These are phyloP conservation scores for Drosophila ironensis DNA, from an alignment of 1,140 invertebrate genomes.

Conservation along the genomic window DNA sequence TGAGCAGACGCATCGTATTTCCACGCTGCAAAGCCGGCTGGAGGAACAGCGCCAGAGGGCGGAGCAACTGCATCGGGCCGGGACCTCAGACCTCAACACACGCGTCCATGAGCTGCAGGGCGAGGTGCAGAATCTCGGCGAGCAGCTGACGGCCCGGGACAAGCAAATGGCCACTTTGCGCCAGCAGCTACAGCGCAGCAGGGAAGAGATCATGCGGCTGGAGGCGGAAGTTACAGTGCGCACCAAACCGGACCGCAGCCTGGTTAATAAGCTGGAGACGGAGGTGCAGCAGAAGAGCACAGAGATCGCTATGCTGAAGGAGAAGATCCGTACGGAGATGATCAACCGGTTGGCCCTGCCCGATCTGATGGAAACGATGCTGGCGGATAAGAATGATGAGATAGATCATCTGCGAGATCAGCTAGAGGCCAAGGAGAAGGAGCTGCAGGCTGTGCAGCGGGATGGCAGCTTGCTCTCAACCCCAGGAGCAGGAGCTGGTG, in stretches of 20 bases:
- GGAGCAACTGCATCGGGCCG: constrained; percentile 87
- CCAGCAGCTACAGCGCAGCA: constrained; percentile 77
- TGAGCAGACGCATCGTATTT: constrained; percentile 90
- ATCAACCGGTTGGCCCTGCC: constrained; percentile 83
- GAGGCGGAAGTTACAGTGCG: constrained; percentile 83
- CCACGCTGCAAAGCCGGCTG: constrained; percentile 88
- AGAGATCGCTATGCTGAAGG: constrained; percentile 84
- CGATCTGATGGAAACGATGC: constrained; percentile 85
- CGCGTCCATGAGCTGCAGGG: constrained; percentile 86
- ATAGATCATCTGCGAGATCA: constrained; percentile 85
- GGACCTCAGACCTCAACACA: constrained; percentile 86
- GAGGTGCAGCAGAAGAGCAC: constrained; percentile 83
- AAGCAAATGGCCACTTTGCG: constrained; percentile 84
- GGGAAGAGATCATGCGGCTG: constrained; percentile 79
- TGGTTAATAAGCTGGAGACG: constrained; percentile 84
- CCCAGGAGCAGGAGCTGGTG: constrained; percentile 14
- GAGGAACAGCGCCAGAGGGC: constrained; percentile 89
- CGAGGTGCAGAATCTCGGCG: constrained; percentile 84
- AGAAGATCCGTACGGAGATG: constrained; percentile 82
- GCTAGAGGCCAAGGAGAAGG: constrained; percentile 67
- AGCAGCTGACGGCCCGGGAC: constrained; percentile 84
- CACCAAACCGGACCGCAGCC: constrained; percentile 82
- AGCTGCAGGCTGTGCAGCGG: constrained; percentile 43
- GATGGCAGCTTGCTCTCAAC: constrained; percentile 48
- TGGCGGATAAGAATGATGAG: constrained; percentile 87